These are phyloP conservation scores for Diplodus puntazzo DNA, from an alignment of 2,797 vertebrate species.

Conservation along the genomic window DNA sequence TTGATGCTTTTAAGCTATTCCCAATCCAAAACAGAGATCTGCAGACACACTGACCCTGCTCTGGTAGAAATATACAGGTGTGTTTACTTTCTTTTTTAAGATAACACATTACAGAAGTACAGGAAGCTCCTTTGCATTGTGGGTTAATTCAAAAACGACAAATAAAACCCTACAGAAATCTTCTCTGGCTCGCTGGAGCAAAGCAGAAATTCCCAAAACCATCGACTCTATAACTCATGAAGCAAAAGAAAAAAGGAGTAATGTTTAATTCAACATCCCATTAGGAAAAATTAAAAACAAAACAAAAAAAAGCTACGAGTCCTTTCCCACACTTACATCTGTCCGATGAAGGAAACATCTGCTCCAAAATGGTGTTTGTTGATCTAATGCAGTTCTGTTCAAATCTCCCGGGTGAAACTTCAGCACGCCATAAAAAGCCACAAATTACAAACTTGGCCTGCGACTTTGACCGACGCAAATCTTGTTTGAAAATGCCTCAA, in stretches of 20 bases:
- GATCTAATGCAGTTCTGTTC: background rate
- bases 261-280: background rate
- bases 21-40: no score
- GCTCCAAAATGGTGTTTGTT: background rate
- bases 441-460: background rate
- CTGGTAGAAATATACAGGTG: background rate
- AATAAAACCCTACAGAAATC: background rate
- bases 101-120: background rate
- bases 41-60: no score
- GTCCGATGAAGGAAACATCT: background rate
- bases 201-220: no score
- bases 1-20: no score
- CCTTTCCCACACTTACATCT: background rate
- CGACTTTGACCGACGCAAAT: background rate
- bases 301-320: background rate
- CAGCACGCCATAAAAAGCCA: background rate
- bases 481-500: background rate
- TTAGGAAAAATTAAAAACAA: background rate
- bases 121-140: background rate
- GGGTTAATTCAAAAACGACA: background rate
- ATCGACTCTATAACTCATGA: no score
- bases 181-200: background rate
- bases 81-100: background rate
- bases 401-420: background rate
- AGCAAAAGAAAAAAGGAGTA: background rate